Conservation (phyloP, 2,113 vertebrate genomes). For the Hypanus sabinus region DNA sequence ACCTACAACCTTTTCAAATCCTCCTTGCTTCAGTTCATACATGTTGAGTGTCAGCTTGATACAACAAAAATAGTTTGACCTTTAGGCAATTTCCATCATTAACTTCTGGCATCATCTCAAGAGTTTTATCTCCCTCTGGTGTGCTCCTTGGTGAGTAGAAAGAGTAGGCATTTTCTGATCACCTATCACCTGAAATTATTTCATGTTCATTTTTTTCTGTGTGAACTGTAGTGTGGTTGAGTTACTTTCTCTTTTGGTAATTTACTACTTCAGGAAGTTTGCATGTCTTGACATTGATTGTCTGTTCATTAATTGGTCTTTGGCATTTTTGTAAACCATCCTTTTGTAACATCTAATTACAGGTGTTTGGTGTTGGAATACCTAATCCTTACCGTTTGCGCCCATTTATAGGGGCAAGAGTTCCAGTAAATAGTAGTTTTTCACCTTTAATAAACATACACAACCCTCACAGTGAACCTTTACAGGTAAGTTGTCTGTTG, state of each 20-base stretch:
- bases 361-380: constrained; percentile 97
- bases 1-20: neutral
- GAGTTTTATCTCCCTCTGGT: neutral
- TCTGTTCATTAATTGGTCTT: neutral
- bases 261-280: neutral
- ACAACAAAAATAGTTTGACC: neutral
- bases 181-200: neutral
- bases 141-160: neutral
- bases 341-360: constrained; percentile 35
- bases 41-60: neutral
- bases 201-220: neutral
- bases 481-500: constrained; percentile 68
- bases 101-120: neutral
- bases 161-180: neutral
- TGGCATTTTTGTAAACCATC: neutral
- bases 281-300: neutral
- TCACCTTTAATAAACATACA: constrained; percentile 96
- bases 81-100: neutral
- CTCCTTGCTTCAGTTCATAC: neutral
- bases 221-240: neutral
- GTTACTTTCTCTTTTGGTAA: neutral
- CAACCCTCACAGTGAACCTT: constrained; percentile 90
- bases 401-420: constrained; percentile 92
- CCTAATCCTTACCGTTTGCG: constrained; percentile 93
- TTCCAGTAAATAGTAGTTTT: constrained; percentile 98